These are phyloP conservation scores for Tipula helvola DNA, from an alignment of 2,888 invertebrate genomes.

Conservation along the genomic window DNA sequence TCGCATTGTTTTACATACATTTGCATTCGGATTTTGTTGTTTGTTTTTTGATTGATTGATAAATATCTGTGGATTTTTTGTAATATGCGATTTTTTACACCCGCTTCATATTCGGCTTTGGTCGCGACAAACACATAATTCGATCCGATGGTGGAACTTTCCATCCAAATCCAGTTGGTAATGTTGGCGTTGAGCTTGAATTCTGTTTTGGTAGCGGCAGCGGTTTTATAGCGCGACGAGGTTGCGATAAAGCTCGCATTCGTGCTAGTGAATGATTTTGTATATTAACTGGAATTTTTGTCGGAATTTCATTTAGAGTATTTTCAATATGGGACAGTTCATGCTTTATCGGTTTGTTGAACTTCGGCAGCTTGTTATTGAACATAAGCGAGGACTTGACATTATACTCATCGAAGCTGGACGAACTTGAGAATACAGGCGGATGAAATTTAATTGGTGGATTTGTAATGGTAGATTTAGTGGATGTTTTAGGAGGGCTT, in stretches of 20 bases:
- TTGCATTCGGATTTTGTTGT: not conserved
- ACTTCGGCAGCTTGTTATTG: not conserved
- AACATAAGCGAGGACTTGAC: not conserved
- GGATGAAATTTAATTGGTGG: not conserved
- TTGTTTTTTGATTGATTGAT: not conserved
- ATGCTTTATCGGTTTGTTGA: not conserved
- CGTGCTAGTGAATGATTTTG: not conserved
- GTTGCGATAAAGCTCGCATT: not conserved
- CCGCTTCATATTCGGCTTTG: not conserved
- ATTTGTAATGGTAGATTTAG: not conserved
- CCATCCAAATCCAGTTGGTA: not conserved
- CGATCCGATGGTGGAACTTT: not conserved
- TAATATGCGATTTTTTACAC: not conserved
- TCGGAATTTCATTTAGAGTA: not conserved
- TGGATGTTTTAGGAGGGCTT: too few species aligned
- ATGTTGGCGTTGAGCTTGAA: not conserved
- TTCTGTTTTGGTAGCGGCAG: not conserved
- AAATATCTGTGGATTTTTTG: not conserved
- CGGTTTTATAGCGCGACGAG: not conserved
- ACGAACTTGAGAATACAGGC: not conserved
- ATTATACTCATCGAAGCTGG: not conserved
- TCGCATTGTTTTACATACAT: conserved; percentile 42
- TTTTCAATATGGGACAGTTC: not conserved
- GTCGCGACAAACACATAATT: not conserved
- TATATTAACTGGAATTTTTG: not conserved